Evolutionary conservation across 1,140 invertebrate genomes (phyloP).

Genomic region (Drosophila murphyi): DNA sequence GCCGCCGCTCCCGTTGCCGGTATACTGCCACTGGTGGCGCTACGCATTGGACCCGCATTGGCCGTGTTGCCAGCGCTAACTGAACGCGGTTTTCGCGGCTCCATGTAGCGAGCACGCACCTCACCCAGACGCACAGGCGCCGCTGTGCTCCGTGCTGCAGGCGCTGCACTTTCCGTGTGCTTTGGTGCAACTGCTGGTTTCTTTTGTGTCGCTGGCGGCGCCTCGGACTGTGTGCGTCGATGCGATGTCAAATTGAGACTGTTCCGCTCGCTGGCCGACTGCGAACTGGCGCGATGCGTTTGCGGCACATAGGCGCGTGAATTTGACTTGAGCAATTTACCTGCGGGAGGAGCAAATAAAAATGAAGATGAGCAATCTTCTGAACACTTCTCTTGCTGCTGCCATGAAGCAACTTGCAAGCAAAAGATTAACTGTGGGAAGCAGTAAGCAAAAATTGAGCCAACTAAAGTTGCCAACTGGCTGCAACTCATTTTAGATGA

Average conservation of each 20-base stretch:
- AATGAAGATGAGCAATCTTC: too few species aligned
- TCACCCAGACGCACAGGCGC: slow-evolving; percentile 66
- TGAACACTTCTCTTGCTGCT: too few species aligned
- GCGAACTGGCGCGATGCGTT: slow-evolving; percentile 65
- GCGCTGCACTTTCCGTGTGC: slow-evolving; percentile 7
- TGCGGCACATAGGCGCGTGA: slow-evolving; percentile 75
- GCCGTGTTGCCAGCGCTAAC: slow-evolving; percentile 61
- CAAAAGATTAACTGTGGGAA: too few species aligned
- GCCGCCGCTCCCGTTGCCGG: slow-evolving; percentile 60
- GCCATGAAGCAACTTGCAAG: too few species aligned
- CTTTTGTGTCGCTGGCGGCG: slow-evolving; percentile 57
- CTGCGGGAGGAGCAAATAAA: slow-evolving; percentile 10
- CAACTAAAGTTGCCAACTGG: too few species aligned
- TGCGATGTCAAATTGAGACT: slow-evolving; percentile 56
- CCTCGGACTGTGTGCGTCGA: slow-evolving; percentile 77
- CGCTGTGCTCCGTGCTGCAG: slow-evolving; percentile 37
- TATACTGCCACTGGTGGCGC: slow-evolving; percentile 87
- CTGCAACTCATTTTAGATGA: too few species aligned
- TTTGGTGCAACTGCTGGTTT: slow-evolving; percentile 19
- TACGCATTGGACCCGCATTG: slow-evolving; percentile 77
- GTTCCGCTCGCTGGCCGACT: slow-evolving; percentile 58
- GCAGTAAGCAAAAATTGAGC: too few species aligned
- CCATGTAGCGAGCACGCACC: slow-evolving; percentile 87
- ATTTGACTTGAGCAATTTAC: slow-evolving; percentile 68
- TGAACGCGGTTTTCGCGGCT: slow-evolving; percentile 84